These are phyloP conservation scores for Platygyra sinensis DNA, from an alignment of 64 coral and sea anemone species.

Conservation along the genomic window DNA sequence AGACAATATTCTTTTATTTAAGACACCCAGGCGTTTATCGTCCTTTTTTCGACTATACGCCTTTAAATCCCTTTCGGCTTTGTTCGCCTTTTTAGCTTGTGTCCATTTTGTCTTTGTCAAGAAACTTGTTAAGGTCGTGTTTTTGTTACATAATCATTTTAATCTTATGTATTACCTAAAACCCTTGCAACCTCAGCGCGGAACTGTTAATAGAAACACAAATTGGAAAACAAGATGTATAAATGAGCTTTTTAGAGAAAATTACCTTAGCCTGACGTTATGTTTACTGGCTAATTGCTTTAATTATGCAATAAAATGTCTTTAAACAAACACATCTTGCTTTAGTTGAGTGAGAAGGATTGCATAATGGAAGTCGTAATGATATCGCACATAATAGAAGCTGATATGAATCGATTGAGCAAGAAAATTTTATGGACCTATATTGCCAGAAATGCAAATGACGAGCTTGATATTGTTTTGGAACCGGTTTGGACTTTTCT, in stretches of 20 bases:
- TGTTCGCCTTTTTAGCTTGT: too few relatives aligned
- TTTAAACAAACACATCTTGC: constrained; percentile 8
- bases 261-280: neutral
- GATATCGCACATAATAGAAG: too few relatives aligned
- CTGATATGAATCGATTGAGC: too few relatives aligned
- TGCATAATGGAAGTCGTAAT: too few relatives aligned
- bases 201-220: neutral
- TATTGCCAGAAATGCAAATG: too few relatives aligned
- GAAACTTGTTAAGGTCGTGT: too few relatives aligned
- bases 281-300: constrained; percentile 49
- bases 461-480: too few relatives aligned
- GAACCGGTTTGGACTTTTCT: too few relatives aligned
- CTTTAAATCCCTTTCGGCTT: neutral
- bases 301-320: constrained; percentile 35
- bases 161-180: neutral
- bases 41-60: neutral
- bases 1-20: neutral
- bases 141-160: neutral
- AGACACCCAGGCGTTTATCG: neutral
- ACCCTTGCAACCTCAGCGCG: neutral
- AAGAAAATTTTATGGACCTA: too few relatives aligned
- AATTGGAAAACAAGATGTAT: neutral
- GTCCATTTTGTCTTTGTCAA: too few relatives aligned
- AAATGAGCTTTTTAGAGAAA: constrained; percentile 32
- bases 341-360: too few relatives aligned